These are phyloP conservation scores for Procambarus clarkii DNA, from an alignment of 1,140 invertebrate genomes.

Conservation along the genomic window DNA sequence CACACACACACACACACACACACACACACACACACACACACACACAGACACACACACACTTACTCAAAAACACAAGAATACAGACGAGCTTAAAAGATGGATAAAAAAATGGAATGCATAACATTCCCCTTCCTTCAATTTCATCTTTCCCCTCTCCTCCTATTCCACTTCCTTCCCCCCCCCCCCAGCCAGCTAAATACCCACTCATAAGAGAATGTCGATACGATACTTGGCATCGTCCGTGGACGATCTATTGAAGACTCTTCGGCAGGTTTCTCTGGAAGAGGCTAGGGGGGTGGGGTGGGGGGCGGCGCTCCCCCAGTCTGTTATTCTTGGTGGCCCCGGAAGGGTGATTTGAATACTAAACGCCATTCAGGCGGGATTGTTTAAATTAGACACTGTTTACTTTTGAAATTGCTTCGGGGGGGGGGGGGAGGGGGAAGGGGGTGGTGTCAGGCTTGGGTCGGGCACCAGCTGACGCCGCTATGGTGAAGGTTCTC, in stretches of 20 bases:
- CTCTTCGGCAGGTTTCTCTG: not conserved
- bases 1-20: too few species aligned
- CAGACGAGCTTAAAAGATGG: too few species aligned
- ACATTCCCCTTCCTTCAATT: too few species aligned
- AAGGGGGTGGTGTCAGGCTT: too few species aligned
- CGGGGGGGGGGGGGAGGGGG: slow-evolving; percentile 14
- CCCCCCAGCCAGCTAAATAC: not conserved
- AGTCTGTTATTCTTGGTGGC: slow-evolving; percentile 38
- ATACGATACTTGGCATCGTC: slow-evolving; percentile 20
- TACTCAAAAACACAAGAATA: too few species aligned
- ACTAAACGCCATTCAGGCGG: slow-evolving; percentile 50
- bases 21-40: too few species aligned
- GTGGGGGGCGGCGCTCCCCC: not conserved
- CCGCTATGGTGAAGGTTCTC: too few species aligned
- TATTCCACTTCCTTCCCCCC: too few species aligned
- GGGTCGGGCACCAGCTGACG: not conserved
- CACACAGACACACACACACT: too few species aligned
- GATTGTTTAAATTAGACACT: slow-evolving; percentile 55
- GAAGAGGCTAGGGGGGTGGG: too few species aligned
- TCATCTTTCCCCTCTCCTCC: too few species aligned
- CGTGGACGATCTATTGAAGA: slow-evolving; percentile 6
- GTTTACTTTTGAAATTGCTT: slow-evolving; percentile 58
- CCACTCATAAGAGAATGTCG: not conserved
- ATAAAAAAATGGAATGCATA: too few species aligned
- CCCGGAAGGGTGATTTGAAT: slow-evolving; percentile 47